Conservation (phyloP, 2,888 invertebrate genomes). For the Pyralis farinalis region DNA sequence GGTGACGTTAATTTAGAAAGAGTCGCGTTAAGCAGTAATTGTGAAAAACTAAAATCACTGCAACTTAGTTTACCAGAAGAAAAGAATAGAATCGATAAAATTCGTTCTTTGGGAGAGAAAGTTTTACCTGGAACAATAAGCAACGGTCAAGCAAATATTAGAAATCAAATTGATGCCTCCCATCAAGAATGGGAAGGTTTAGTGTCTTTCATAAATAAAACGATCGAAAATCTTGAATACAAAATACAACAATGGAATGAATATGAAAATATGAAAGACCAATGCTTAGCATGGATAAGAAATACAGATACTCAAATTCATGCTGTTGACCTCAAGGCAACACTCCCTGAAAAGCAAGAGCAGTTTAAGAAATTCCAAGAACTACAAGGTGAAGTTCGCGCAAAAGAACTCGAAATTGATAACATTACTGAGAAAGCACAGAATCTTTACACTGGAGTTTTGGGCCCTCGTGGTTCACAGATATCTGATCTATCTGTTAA, state of each 20-base stretch:
- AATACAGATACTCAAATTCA: conserved; percentile 93
- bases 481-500: conserved; percentile 95
- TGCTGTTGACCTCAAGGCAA: conserved; percentile 92
- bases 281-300: conserved; percentile 92
- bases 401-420: conserved; percentile 95
- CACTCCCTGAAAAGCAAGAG: conserved; percentile 89
- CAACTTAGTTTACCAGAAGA: conserved; percentile 92
- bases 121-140: conserved; percentile 93
- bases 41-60: conserved; percentile 91
- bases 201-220: conserved; percentile 87
- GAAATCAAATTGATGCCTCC: conserved; percentile 92
- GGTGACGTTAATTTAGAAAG: conserved; percentile 91
- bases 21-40: conserved; percentile 91
- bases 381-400: conserved; percentile 93
- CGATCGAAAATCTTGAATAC: conserved; percentile 89
- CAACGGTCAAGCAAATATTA: conserved; percentile 91
- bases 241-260: conserved; percentile 96
- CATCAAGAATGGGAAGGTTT: conserved; percentile 95
- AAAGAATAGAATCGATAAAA: conserved; percentile 89
- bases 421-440: conserved; percentile 95
- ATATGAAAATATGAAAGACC: conserved; percentile 92
- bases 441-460: conserved; percentile 87
- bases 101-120: conserved; percentile 91
- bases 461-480: conserved; percentile 88
- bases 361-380: conserved; percentile 90